Evolutionary conservation across 2,113 vertebrate genomes (phyloP).

Genomic region (Prolemur simus): DNA sequence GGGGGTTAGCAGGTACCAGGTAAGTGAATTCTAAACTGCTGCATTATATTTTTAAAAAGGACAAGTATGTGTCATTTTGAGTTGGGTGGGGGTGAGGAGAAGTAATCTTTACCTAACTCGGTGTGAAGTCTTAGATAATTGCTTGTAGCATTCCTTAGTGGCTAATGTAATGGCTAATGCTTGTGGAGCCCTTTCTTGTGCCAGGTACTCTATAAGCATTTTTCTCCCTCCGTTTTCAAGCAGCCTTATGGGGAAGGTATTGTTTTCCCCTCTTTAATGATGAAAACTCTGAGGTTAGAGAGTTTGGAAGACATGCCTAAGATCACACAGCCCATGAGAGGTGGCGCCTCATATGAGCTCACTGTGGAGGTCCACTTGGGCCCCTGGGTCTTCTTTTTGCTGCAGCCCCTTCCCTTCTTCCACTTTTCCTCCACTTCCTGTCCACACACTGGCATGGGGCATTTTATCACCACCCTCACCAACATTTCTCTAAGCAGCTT

Average conservation of each 20-base stretch:
- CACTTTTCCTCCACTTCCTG: too few relatives aligned
- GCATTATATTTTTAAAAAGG: neutral
- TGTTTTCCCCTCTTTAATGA: neutral
- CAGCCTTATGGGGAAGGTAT: neutral
- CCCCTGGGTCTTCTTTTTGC: fast-evolving
- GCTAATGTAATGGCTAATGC: neutral
- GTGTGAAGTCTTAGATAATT: neutral
- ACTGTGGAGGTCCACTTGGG: too few relatives aligned
- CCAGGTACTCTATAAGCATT: neutral
- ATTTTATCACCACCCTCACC: neutral
- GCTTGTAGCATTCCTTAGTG: neutral
- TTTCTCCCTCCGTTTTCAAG: neutral
- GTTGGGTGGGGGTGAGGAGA: neutral
- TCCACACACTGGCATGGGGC: fast-evolving
- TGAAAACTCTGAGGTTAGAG: neutral
- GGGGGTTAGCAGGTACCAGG: neutral
- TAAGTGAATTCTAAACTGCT: neutral
- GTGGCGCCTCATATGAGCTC: fast-evolving
- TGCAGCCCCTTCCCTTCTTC: fast-evolving
- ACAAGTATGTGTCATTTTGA: neutral
- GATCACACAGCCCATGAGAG: fast-evolving
- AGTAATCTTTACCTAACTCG: neutral
- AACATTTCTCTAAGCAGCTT: neutral
- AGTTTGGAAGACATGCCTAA: fast-evolving
- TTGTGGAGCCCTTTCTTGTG: neutral